Evolutionary conservation across 2,113 vertebrate genomes (phyloP), one percentile per base, ranked within the genome.

Genomic region (Gila orcuttii): DNA sequence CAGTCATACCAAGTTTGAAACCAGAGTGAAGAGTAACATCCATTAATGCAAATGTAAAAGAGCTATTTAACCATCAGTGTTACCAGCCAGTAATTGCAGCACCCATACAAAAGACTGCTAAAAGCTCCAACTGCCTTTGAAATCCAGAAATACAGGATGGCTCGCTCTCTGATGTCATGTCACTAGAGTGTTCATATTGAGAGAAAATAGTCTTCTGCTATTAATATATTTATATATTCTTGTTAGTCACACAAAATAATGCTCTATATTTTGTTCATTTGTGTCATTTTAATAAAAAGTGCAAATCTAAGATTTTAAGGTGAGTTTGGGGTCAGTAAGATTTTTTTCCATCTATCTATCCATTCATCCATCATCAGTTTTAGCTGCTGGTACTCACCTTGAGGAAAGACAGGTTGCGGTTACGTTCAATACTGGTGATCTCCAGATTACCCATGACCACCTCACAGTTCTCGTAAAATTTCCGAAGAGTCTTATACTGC

Each of bases 371-470:
- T 81, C 59, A 23, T n/a, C 19, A 11, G 8, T 21, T 8, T 55
- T 28, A 13, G 4, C 2, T 69, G 19, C n/a, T 23, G 21, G 25
- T 59, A 42, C 59, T 88, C 92, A 99, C 98, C 96, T 97, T 94
- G 47, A 99, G 95, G 89, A 99, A 99, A 91, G 97, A 97, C 77
- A 99, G 96, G 92, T 99, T 97, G 68, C 97, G 94, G 92, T 96
- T 97, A 85, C 97, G 96, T 88, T 98, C 97, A 0, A 99, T 99
- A 94, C 96, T 99, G 91, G 98, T 99, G 86, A 99, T 99, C 93
- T 99, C 98, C 93, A 99, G 92, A 90, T 99, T 99, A 57, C 98
- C 98, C 98, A 99, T 99, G 82, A 99, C 97, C 0, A 99, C 97
- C 88, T 99, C 98, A 0, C 98, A 99, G 93, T 98, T 99, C 89